Conservation (phyloP, 2,113 vertebrate species). For the Bubo blakistoni region DNA sequence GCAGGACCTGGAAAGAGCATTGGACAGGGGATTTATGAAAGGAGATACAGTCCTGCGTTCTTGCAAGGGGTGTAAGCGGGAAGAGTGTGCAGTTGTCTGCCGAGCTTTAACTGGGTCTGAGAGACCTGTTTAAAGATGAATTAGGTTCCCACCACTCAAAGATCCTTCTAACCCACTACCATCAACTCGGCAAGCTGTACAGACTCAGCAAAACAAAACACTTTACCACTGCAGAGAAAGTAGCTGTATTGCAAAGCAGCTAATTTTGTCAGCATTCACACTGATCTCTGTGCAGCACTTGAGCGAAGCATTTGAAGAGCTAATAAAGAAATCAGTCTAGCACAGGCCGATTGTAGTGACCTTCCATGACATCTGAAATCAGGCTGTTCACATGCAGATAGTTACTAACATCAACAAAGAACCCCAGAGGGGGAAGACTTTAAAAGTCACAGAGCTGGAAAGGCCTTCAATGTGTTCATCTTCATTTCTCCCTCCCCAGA, state of each 20-base stretch:
- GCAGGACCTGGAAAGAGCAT: constrained; percentile 68
- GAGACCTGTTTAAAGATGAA: not conserved
- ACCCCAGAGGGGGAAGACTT: not conserved
- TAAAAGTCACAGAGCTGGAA: not conserved
- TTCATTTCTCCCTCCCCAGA: not conserved
- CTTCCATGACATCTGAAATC: not conserved
- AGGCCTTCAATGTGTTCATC: not conserved
- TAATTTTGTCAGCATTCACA: not conserved
- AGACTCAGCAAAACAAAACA: not conserved
- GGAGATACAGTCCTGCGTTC: not conserved
- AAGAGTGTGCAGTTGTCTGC: not conserved
- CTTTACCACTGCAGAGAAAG: not conserved
- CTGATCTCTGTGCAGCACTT: not conserved
- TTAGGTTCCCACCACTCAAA: not conserved
- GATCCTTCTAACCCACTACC: not conserved
- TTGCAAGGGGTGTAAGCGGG: not conserved
- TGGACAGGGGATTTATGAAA: not conserved
- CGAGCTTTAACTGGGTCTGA: not conserved
- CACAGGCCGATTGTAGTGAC: not conserved
- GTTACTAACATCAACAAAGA: not conserved
- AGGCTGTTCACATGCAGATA: not conserved
- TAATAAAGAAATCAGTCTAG: not conserved
- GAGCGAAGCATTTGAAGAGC: not conserved
- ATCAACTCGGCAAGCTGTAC: not conserved
- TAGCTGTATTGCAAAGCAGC: not conserved